Base-by-base conservation (phyloP, 2,888 invertebrate genomes). In the Phrixothrix hirtus region DNA sequence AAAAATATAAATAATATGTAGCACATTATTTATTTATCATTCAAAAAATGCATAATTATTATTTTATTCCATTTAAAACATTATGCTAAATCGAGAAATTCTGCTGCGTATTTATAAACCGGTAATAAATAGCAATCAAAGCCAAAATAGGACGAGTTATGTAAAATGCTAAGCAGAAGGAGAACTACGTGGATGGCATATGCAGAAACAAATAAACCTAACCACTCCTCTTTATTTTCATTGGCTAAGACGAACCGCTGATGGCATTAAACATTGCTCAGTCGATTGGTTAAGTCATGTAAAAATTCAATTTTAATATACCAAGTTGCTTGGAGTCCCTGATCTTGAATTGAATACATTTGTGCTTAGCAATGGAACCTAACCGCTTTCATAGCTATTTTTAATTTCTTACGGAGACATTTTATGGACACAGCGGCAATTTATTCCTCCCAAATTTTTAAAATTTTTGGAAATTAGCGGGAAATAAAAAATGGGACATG, bases 271-370 rank as follows among this genome's bases (percentile, higher is more conserved):
- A 68, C 70, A 62, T 73, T 73, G 65, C 70, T 70, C 70, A 74
- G 72, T 70, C 72, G 68, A 75, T 75, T 75, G 75, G 75, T 71
- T 74, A 71, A 71, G 71, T 74, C 67, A 74, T 72, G 71, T 74
- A 74, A 75, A 75, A 75, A 75, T 75, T 74, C 68, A 71, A 75
- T 74, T 75, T 75, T 75, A 74, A 75, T 74, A 72, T 72, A 65
- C 64, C 54, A 57, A 58, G 55, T 53, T 55, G 53, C 53, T 47
- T 47, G 39, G 3, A n/a, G 9, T 21, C 21, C 4, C 21, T 21
- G 21, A 3, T 21, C 21, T 21, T 21, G 7, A 21, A 21, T 21
- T 21, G 21, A 5, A 7, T 21, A 21, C 4, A 7, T 21, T 5
- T 21, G 21, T 7, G 3, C 21, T 3, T 21, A 5, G 4, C 21